Conservation (phyloP, 2,113 vertebrate species). For the Rissa tridactyla region DNA sequence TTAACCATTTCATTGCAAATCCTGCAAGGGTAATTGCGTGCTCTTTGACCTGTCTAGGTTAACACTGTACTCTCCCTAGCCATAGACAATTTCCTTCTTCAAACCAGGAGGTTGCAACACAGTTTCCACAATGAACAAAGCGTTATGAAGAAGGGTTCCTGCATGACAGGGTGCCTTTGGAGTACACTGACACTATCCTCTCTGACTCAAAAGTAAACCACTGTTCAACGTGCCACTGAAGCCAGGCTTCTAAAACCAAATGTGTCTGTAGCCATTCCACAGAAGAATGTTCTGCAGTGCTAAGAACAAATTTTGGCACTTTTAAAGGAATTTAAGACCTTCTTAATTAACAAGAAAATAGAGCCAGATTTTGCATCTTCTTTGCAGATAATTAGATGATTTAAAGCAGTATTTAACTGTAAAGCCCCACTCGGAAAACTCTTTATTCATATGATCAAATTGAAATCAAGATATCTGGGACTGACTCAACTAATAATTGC, state of each 20-base stretch:
- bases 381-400: neutral
- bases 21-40: neutral
- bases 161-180: neutral
- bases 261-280: neutral
- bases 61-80: neutral
- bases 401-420: neutral
- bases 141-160: neutral
- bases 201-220: neutral
- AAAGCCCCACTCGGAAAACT: neutral
- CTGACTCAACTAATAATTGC: neutral
- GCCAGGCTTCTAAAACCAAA: neutral
- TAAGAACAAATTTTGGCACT: neutral
- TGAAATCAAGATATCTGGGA: neutral
- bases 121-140: neutral
- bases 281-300: neutral
- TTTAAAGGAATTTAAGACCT: neutral
- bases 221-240: neutral
- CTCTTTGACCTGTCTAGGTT: neutral
- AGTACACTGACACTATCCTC: neutral
- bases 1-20: neutral
- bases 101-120: neutral
- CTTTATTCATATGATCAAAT: neutral
- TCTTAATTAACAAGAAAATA: neutral
- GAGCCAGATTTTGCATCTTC: neutral
- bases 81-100: neutral